A percentile compares a stretch with the other conserved stretches of the same genome.
Conservation (phyloP, 2,888 invertebrate species). For the Cerceris ruficornis region DNA sequence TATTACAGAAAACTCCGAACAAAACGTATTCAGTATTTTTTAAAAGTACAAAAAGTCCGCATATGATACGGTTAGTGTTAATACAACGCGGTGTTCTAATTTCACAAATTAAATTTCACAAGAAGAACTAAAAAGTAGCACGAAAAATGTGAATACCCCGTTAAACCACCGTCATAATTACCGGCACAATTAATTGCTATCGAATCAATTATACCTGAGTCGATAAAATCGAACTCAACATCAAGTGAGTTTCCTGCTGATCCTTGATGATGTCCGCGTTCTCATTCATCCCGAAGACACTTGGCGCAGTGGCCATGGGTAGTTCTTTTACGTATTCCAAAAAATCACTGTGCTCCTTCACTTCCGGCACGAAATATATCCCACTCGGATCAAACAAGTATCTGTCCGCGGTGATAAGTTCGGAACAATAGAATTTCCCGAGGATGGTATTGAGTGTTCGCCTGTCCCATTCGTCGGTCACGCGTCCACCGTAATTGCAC, state of each 20-base stretch:
- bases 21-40: too few relatives aligned
- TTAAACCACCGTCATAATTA: too few relatives aligned
- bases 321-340: constrained; percentile 87
- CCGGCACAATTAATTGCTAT: background rate
- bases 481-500: constrained; percentile 97
- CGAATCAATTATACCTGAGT: constrained; percentile 85
- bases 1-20: too few relatives aligned
- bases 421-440: constrained; percentile 89
- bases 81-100: too few relatives aligned
- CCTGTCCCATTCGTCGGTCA: constrained; percentile 98
- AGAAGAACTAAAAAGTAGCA: too few relatives aligned
- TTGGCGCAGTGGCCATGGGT: constrained; percentile 90
- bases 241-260: constrained; percentile 91
- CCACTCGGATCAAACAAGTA: constrained; percentile 81
- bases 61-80: too few relatives aligned
- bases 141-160: too few relatives aligned
- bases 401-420: constrained; percentile 84
- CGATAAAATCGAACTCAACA: constrained; percentile 89
- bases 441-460: constrained; percentile 92
- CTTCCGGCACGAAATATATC: constrained; percentile 88
- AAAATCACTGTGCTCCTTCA: constrained; percentile 88
- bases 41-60: too few relatives aligned
- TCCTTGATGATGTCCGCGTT: constrained; percentile 97
- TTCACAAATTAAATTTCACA: too few relatives aligned
- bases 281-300: constrained; percentile 94